Evolutionary conservation across 2,113 vertebrate species (phyloP).

Genomic region (Aptenodytes patagonicus): DNA sequence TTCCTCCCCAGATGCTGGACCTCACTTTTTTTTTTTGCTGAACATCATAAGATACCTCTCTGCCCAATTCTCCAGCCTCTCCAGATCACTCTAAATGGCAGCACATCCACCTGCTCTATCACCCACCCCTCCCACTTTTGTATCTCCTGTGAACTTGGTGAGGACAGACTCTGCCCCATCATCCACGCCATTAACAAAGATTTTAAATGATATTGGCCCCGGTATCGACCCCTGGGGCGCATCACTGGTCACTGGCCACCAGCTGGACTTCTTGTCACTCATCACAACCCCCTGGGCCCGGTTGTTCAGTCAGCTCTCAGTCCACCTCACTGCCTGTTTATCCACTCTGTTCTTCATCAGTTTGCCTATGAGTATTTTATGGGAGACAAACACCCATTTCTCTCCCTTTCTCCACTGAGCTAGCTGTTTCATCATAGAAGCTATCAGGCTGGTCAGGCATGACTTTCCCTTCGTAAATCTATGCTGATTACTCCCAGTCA

Average conservation of each 20-base stretch:
- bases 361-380: neutral
- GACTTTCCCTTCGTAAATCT: neutral
- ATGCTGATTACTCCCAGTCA: neutral
- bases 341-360: neutral
- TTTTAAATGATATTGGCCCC: neutral
- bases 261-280: neutral
- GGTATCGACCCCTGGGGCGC: rapidly evolving
- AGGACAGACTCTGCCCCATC: neutral
- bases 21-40: neutral
- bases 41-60: neutral
- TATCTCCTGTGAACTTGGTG: neutral
- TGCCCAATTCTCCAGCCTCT: neutral
- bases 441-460: neutral
- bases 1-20: neutral
- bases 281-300: too few species aligned
- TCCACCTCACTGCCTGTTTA: neutral
- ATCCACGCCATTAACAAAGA: neutral
- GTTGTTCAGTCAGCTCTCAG: neutral
- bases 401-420: neutral
- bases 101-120: neutral
- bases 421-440: neutral
- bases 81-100: neutral
- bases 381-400: neutral
- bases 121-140: neutral
- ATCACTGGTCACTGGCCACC: neutral